A percentile compares a stretch with the other conserved stretches of the same genome.
phyloP scores from a whole-genome alignment of 2,113 vertebrate species.

The Bos indicus region DNA sequence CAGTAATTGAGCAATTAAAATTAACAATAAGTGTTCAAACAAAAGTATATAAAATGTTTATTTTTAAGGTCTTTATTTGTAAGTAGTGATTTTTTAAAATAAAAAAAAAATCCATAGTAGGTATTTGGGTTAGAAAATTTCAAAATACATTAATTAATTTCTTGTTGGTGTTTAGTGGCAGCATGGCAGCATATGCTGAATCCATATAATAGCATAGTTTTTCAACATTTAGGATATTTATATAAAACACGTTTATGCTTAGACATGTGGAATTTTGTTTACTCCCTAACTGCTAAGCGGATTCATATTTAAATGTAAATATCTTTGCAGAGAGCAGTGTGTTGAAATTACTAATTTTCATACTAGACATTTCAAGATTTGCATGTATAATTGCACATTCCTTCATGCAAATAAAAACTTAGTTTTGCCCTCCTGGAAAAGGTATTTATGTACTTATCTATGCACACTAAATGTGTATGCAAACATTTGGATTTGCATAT shows the following conservation, averaged over 20 bases:
- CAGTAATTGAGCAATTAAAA: neutral
- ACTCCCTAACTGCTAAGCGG: conserved; percentile 46
- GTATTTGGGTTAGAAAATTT: neutral
- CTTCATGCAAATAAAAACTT: conserved; percentile 55
- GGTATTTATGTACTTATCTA: conserved; percentile 52
- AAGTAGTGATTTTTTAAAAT: neutral
- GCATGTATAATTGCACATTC: conserved; percentile 63
- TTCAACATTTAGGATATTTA: conserved; percentile 59
- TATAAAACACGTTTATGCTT: conserved; percentile 46
- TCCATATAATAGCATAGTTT: conserved; percentile 36
- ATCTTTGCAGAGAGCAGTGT: conserved; percentile 25
- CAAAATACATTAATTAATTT: conserved; percentile 2
- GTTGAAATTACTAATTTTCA: conserved; percentile 62
- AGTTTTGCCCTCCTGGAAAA: conserved; percentile 35
- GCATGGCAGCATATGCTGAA: neutral
- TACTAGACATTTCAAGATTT: conserved; percentile 65
- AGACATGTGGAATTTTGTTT: conserved; percentile 60
- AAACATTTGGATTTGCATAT: conserved; percentile 55
- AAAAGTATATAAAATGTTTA: neutral
- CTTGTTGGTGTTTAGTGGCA: neutral
- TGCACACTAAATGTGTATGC: conserved; percentile 4
- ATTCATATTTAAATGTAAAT: conserved; percentile 74
- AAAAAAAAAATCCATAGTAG: neutral
- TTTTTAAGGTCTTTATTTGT: neutral
- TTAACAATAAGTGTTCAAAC: neutral